Conservation (phyloP, 2,797 vertebrate genomes). For the Triplophysa bombifrons region DNA sequence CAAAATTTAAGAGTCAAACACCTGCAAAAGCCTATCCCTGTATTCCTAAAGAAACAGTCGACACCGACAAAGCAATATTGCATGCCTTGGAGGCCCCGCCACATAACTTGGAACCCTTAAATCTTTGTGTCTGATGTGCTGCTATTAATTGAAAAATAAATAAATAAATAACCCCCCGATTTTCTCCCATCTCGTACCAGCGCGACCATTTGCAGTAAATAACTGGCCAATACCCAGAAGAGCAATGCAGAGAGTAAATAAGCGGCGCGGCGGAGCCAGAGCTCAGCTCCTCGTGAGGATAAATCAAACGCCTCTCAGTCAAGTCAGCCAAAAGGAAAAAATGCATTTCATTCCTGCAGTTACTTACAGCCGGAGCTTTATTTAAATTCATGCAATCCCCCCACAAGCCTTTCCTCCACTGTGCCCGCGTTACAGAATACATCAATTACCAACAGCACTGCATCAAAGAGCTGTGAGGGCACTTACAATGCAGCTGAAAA, state of each 20-base stretch:
- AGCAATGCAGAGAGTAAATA: slow-evolving; percentile 70
- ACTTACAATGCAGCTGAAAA: slow-evolving; percentile 69
- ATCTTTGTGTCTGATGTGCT: slow-evolving; percentile 49
- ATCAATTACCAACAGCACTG: slow-evolving; percentile 76
- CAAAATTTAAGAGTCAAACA: neutral
- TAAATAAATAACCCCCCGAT: slow-evolving; percentile 54
- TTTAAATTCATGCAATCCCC: slow-evolving; percentile 75
- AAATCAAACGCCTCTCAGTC: slow-evolving; percentile 73
- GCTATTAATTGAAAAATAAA: slow-evolving; percentile 62
- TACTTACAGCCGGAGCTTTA: slow-evolving; percentile 69
- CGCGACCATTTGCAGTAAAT: slow-evolving; percentile 66
- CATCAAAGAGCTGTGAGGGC: slow-evolving; percentile 65
- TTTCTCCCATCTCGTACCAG: slow-evolving; percentile 53
- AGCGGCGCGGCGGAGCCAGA: slow-evolving; percentile 61
- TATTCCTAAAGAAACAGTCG: slow-evolving; percentile 53
- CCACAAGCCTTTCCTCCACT: slow-evolving; percentile 48
- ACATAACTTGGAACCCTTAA: slow-evolving; percentile 52
- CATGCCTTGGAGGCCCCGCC: slow-evolving; percentile 41
- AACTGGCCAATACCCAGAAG: slow-evolving; percentile 59
- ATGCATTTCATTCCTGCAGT: slow-evolving; percentile 72
- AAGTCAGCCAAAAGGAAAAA: slow-evolving; percentile 66
- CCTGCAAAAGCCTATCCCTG: neutral
- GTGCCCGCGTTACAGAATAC: slow-evolving; percentile 67
- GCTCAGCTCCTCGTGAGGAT: slow-evolving; percentile 65
- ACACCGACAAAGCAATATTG: slow-evolving; percentile 42